A percentile compares a stretch with the other conserved stretches of the same genome.
Evolutionary conservation across 2,113 vertebrate genomes (phyloP).

Genomic region (Nannospalax galili): DNA sequence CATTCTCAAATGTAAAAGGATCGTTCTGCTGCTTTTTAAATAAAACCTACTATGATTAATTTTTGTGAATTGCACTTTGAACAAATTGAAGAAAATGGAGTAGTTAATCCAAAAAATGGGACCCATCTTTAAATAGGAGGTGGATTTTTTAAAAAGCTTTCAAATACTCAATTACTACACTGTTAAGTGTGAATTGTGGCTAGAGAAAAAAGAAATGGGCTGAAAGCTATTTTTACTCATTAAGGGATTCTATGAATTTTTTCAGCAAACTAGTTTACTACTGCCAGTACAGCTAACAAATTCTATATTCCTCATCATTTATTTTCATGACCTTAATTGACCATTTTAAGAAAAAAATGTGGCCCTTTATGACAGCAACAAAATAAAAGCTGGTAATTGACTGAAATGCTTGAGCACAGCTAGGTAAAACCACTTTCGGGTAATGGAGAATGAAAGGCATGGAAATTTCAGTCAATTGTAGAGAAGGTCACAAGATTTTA

Average conservation of each 20-base stretch:
- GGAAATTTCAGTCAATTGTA: conserved; percentile 72
- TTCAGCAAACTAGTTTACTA: conserved; percentile 69
- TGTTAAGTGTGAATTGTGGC: conserved; percentile 79
- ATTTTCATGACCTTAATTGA: conserved; percentile 86
- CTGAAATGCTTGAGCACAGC: conserved; percentile 78
- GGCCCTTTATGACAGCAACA: conserved; percentile 82
- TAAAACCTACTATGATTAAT: conserved; percentile 75
- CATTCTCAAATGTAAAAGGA: conserved; percentile 8
- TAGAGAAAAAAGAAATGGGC: conserved; percentile 53
- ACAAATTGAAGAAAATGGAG: conserved; percentile 81
- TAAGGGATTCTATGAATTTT: conserved; percentile 80
- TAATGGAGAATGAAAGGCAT: conserved; percentile 80
- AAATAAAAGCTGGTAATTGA: conserved; percentile 85
- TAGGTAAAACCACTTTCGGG: conserved; percentile 79
- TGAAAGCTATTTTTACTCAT: conserved; percentile 84
- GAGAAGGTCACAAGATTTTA: conserved; percentile 68
- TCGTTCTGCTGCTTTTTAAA: conserved; percentile 36
- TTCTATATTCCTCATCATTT: conserved; percentile 78
- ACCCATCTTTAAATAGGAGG: conserved; percentile 67
- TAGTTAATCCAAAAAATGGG: conserved; percentile 80
- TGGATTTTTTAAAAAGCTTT: conserved; percentile 82
- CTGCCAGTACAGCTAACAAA: conserved; percentile 78
- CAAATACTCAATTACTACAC: conserved; percentile 73
- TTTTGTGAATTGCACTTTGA: conserved; percentile 81
- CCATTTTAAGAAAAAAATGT: conserved; percentile 85